These are phyloP conservation scores for Mungos mungo DNA, from an alignment of 2,113 vertebrate species.

Conservation along the genomic window DNA sequence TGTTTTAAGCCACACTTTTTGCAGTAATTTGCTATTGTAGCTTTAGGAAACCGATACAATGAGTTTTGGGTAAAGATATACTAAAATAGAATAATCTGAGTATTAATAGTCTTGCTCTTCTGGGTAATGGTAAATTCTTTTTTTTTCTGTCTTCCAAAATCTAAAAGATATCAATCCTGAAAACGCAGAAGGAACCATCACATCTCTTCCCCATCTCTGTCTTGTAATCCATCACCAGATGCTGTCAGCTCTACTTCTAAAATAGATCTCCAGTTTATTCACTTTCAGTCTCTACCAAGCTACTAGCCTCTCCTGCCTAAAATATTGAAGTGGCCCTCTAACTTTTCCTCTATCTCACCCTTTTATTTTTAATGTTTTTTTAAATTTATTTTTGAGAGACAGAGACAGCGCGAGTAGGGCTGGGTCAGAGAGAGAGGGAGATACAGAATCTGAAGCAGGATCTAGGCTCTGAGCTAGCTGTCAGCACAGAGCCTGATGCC, in stretches of 20 bases:
- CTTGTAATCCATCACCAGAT: not conserved
- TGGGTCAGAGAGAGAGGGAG: too few species aligned
- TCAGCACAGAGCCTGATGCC: too few species aligned
- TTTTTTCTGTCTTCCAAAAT: not conserved
- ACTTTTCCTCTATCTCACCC: not conserved
- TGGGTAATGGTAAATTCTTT: conserved; percentile 10
- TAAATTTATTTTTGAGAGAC: too few species aligned
- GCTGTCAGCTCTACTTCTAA: not conserved
- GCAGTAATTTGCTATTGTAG: not conserved
- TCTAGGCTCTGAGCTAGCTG: too few species aligned
- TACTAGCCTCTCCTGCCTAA: not conserved
- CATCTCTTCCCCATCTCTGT: not conserved
- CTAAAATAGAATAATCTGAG: not conserved
- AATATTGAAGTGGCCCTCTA: not conserved
- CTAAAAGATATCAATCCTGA: not conserved
- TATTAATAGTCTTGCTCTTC: not conserved
- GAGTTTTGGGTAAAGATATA: not conserved
- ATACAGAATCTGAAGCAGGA: too few species aligned
- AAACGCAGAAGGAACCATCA: not conserved
- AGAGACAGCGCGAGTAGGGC: too few species aligned
- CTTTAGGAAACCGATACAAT: not conserved
- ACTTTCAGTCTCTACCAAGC: not conserved
- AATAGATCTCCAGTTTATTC: not conserved
- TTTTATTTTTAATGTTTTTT: not conserved
- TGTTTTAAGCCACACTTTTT: not conserved